phyloP scores from a whole-genome alignment of 1,140 invertebrate genomes.

The Drosophila auraria region DNA sequence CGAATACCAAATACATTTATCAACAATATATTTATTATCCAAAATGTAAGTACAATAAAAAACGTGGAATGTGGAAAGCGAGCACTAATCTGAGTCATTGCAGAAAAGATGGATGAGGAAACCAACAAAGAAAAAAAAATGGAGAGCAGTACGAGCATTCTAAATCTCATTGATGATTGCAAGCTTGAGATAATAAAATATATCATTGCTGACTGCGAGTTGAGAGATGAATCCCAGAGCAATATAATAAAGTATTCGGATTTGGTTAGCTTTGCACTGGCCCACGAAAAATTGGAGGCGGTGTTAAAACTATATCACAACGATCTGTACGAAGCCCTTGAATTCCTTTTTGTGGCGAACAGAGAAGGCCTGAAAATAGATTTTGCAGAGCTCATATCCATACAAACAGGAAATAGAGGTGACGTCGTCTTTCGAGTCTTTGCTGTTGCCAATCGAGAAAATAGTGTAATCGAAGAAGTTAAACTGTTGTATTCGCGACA shows the following conservation, averaged over 20 bases:
- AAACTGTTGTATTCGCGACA: fast-evolving
- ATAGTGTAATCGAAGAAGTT: neutral
- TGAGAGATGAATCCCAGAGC: neutral
- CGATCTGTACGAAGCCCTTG: neutral
- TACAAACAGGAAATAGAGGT: neutral
- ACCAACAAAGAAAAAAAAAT: neutral
- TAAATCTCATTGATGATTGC: neutral
- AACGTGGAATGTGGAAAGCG: too few species aligned
- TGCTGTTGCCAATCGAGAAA: neutral
- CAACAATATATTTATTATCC: too few species aligned
- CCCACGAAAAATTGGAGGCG: neutral
- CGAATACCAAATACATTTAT: too few species aligned
- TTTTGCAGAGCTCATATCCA: neutral
- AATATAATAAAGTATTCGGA: neutral
- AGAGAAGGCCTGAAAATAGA: fast-evolving
- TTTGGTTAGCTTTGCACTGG: neutral
- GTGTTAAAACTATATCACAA: neutral
- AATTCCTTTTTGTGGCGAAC: neutral
- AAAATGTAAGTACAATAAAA: too few species aligned
- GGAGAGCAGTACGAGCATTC: neutral
- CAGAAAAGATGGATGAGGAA: too few species aligned
- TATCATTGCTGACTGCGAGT: neutral
- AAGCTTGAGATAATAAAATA: neutral
- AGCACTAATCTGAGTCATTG: too few species aligned
- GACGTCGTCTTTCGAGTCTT: neutral